Base-by-base conservation (phyloP, 2,888 invertebrate species). In the Amiota minor region DNA sequence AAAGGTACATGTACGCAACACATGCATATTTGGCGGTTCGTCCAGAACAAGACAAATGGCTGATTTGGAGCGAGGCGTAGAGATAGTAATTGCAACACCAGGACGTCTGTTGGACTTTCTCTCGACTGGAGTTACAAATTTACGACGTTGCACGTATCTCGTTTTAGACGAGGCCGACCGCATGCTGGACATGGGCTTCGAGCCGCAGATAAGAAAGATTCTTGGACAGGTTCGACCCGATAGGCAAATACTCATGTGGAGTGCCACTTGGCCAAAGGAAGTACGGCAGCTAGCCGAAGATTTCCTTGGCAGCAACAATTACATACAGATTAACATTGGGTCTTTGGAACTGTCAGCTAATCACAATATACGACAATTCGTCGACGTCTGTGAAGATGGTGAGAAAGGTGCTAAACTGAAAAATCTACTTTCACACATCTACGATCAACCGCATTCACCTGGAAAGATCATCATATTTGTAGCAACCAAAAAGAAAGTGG, bases 211-310 rank as follows among this genome's bases (percentile, higher is more conserved):
- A 80, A 92, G 97, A 71, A 97, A 97, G 90, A 97, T 98, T 83
- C 93, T 98, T 81, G 95, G 96, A 86, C 97, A 98, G 90, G 97
- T 98, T 81, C 92, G 97, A 79, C 97, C 97, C 16, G 97, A 98
- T 88, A 92, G 98, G 84, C 98, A 99, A 90, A 97, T 97, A 14
- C 92, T 98, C 61, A 99, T 99, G 98, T 99, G 98, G 97, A 97
- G 97, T 78, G 98, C 98, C 0, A 99, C 98, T n/a, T 99, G 98
- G 98, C 98, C 98, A 0, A 97, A 97, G 87, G 98, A 98, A 91
- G 98, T 98, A 2, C 92, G 95, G 78, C 94, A 94, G 81, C 91
- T 99, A 77, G 98, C 98, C 20, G 95, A 96, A 85, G 98, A 98
- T 87, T 99, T 98, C 89, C 92, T 98, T 20, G 93, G 93, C 71